A percentile compares a stretch with the other conserved stretches of the same genome.
Evolutionary conservation across 2,797 vertebrate species (phyloP).

Genomic region (Premnoplex brunnescens): DNA sequence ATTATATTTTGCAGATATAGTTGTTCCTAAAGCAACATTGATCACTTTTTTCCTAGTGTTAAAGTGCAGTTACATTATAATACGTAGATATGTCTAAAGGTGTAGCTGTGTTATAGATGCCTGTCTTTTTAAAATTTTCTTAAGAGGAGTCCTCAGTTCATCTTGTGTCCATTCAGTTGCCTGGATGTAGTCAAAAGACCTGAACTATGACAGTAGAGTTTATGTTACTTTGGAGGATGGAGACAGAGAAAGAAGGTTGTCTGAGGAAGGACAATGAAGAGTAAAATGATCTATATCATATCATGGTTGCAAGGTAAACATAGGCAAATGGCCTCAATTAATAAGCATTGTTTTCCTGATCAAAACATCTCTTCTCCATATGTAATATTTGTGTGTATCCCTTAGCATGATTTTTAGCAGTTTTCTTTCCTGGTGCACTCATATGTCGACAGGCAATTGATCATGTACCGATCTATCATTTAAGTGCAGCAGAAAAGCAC

Average conservation of each 20-base stretch:
- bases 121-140: neutral
- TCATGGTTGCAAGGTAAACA: neutral
- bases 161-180: neutral
- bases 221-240: neutral
- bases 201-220: neutral
- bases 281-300: neutral
- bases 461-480: neutral
- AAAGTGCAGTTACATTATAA: neutral
- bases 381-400: neutral
- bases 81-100: neutral
- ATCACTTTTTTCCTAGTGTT: neutral
- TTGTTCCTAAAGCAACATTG: neutral
- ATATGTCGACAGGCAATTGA: neutral
- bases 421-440: neutral
- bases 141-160: neutral
- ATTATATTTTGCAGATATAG: neutral
- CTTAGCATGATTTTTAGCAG: neutral
- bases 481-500: neutral
- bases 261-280: neutral
- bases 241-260: neutral
- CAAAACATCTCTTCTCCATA: neutral
- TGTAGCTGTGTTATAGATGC: neutral
- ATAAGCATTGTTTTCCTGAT: neutral
- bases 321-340: neutral
- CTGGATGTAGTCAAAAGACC: neutral